Evolutionary conservation across 2,888 invertebrate genomes (phyloP).

Genomic region (Thymelicus lineola): DNA sequence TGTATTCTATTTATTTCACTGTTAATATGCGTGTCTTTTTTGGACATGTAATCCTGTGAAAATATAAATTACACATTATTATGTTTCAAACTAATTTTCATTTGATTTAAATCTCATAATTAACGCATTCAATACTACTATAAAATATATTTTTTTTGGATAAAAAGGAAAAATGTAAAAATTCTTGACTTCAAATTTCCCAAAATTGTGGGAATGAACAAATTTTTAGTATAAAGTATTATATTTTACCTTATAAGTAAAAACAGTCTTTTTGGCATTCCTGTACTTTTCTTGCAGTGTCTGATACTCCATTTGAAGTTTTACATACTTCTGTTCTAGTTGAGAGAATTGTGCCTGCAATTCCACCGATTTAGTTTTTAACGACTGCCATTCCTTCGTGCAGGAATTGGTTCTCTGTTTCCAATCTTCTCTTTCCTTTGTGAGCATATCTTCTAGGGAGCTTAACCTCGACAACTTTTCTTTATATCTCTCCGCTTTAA

Average conservation of each 20-base stretch:
- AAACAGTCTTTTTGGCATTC: slow-evolving; percentile 86
- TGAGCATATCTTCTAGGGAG: slow-evolving; percentile 67
- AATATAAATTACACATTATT: too few species aligned
- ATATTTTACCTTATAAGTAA: slow-evolving; percentile 85
- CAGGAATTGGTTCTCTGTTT: slow-evolving; percentile 60
- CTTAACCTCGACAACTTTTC: slow-evolving; percentile 64
- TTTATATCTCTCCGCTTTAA: slow-evolving; percentile 70
- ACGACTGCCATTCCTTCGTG: slow-evolving; percentile 66
- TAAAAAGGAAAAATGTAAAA: too few species aligned
- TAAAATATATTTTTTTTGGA: too few species aligned
- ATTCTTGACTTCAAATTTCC: background rate
- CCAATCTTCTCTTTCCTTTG: slow-evolving; percentile 74
- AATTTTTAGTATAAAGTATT: background rate
- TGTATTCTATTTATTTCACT: slow-evolving; percentile 87
- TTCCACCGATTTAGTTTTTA: slow-evolving; percentile 73
- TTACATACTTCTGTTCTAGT: slow-evolving; percentile 67
- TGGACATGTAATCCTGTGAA: slow-evolving; percentile 85
- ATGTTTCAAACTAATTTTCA: too few species aligned
- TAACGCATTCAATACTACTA: too few species aligned
- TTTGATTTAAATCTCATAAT: too few species aligned
- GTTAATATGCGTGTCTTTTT: slow-evolving; percentile 87
- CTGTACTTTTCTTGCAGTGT: slow-evolving; percentile 86
- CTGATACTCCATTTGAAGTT: slow-evolving; percentile 72
- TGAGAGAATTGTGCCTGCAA: slow-evolving; percentile 73
- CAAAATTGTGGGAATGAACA: background rate